phyloP scores from a whole-genome alignment of 1,140 invertebrate species.

The Zophobas morio region DNA sequence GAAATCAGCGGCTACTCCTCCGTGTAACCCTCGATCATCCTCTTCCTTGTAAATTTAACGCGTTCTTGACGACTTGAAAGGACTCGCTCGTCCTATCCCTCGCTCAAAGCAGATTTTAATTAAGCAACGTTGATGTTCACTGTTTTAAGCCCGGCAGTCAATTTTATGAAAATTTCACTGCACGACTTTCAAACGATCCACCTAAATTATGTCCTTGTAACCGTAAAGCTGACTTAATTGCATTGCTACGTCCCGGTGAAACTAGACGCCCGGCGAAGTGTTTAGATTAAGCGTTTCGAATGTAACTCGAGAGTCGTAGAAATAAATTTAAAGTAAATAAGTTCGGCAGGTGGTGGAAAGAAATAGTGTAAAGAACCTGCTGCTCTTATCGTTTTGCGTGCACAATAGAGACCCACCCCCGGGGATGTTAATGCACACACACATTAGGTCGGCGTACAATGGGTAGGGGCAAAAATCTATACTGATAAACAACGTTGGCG shows the following conservation, averaged over 20 bases:
- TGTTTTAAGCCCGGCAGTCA: neutral
- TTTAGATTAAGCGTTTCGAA: too few relatives aligned
- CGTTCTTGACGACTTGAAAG: too few relatives aligned
- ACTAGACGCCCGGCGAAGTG: too few relatives aligned
- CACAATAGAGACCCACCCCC: neutral
- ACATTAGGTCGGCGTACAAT: too few relatives aligned
- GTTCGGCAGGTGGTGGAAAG: neutral
- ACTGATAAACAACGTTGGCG: neutral
- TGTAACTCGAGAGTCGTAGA: too few relatives aligned
- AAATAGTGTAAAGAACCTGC: neutral
- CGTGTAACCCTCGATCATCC: too few relatives aligned
- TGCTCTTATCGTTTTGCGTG: neutral
- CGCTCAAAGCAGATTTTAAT: neutral
- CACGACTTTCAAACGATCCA: neutral
- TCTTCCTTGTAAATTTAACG: too few relatives aligned
- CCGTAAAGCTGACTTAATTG: neutral
- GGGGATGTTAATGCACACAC: neutral
- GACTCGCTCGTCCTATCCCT: neutral
- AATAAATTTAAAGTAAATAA: neutral
- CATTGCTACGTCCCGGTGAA: too few relatives aligned
- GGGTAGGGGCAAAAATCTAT: neutral
- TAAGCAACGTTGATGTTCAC: neutral
- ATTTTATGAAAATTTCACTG: neutral
- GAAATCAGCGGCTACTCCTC: too few relatives aligned
- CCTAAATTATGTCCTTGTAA: neutral